A percentile compares a stretch with the other conserved stretches of the same genome.
Evolutionary conservation across 2,113 vertebrate species (phyloP).

Genomic region (Rattus norvegicus): DNA sequence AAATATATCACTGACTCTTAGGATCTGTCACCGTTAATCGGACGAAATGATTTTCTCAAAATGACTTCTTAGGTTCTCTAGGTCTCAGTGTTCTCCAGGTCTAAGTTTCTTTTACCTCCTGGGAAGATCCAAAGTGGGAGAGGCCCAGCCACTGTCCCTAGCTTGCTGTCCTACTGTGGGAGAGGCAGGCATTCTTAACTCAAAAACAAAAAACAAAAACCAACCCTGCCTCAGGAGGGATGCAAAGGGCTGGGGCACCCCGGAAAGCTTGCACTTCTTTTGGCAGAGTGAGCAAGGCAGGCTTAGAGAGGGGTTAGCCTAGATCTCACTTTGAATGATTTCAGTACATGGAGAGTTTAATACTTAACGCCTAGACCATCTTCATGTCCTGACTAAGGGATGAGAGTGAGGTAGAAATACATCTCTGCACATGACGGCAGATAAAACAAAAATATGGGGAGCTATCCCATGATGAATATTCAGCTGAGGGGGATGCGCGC

Average conservation of each 20-base stretch:
- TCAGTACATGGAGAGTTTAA: conserved; percentile 61
- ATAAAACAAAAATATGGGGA: conserved; percentile 81
- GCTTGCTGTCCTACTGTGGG: not conserved
- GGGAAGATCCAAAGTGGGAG: not conserved
- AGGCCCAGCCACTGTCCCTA: not conserved
- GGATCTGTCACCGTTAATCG: conserved; percentile 38
- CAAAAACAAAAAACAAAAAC: not conserved
- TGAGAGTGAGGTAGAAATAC: conserved; percentile 76
- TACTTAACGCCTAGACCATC: conserved; percentile 72
- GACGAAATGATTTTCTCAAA: not conserved
- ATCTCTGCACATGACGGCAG: conserved; percentile 75
- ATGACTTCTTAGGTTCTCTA: not conserved
- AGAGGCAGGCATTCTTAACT: not conserved
- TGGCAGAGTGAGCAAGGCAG: conserved; percentile 27
- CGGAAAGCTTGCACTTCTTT: not conserved
- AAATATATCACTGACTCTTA: conserved; percentile 34
- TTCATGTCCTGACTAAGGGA: conserved; percentile 78
- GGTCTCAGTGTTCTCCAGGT: not conserved
- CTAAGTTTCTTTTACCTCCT: not conserved
- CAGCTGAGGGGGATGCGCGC: conserved; percentile 81
- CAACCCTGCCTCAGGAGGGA: not conserved
- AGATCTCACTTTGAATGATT: conserved; percentile 62
- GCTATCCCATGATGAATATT: conserved; percentile 85
- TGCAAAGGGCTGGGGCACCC: not conserved
- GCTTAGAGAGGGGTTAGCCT: conserved; percentile 22